Base-by-base conservation (phyloP, 1,140 invertebrate genomes). In the Eubasilissa regina region DNA sequence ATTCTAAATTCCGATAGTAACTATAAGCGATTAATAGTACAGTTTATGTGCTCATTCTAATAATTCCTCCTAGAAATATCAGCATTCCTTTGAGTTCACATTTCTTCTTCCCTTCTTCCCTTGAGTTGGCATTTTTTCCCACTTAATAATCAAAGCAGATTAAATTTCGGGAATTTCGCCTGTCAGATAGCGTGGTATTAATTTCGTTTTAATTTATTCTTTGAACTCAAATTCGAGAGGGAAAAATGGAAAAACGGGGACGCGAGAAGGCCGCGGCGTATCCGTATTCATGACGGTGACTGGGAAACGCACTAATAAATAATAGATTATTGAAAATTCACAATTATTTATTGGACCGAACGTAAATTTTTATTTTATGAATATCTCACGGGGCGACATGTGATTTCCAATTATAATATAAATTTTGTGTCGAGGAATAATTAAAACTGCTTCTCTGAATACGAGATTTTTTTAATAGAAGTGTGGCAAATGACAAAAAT, bases 151-250 rank as follows among this genome's bases (percentile, higher is more conserved):
- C 55, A 58, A 15, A 21, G 17, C 55, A 21, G 17, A 58, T 58
- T 19, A 58, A 58, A 58, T 58, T 58, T 58, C 1, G 13, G 17
- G 55, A 58, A 58, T 58, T 58, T 58, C 55, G 21, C 17, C 55
- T 58, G 55, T 58, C 55, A 58, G 55, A 58, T 19, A 58, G 55
- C 55, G 55, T 58, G 55, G 17, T 58, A 58, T 58, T 58, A 58
- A 58, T 58, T 58, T 58, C 55, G 21, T 15, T 58, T 19, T 58
- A 58, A 58, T 58, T 58, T 58, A 58, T 58, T 7, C 17, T 58
- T 19, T 58, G 55, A 58, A 15, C 55, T 58, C 55, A 15, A 58
- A 19, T 58, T 58, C 21, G 55, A 58, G 55, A 15, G 15, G 55
- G 21, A 58, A 58, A 58, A 19, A 58, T 35, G 25, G 25, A 58